Evolutionary conservation across 2,888 invertebrate species (phyloP), one percentile per base, ranked within the genome.

Genomic region (Meiosimyza decipiens): DNA sequence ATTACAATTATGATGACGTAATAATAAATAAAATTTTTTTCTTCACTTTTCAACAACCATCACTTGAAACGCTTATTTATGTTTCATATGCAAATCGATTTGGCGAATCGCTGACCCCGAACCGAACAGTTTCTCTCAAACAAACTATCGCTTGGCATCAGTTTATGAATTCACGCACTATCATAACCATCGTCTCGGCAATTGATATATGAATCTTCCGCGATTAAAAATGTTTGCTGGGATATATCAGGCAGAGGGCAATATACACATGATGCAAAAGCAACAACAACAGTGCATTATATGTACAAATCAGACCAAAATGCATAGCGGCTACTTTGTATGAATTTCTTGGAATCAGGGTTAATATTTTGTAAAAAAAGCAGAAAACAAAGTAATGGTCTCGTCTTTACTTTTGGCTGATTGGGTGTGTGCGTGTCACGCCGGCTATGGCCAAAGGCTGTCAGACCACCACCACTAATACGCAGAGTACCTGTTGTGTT

Each of bases 301-400:
- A 22, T 22, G 28, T 49, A 68, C n/a, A 33, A 63, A 68, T 52
- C 64, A 71, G 65, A 63, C 59, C 70, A 69, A 50, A 57, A 64
- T 55, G 40, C 60, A 70, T 70, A 71, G 80, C 77, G 80, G 82
- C 84, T 78, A 80, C 78, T 77, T 80, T 79, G 80, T 83, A 78
- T 79, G 81, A 78, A 82, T 82, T 82, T 82, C 82, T 83, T 81
- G 84, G 82, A 82, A 82, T 80, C 76, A 77, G 80, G 81, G 82
- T 82, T 73, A 33, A 55, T 18, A 40, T 54, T 28, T 18, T 40
- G 22, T 28, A 64, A 49, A 50, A 15, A 28, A 59, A 59, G 3
- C 1, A 7, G 28, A 28, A 59, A 59, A 16, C 28, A 59, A 28
- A 33, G 15, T 9, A 62, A 70, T 47, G 59, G 47, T 59, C 40